Evolutionary conservation across 2,113 vertebrate species (phyloP).

Genomic region (Noturus placidus): DNA sequence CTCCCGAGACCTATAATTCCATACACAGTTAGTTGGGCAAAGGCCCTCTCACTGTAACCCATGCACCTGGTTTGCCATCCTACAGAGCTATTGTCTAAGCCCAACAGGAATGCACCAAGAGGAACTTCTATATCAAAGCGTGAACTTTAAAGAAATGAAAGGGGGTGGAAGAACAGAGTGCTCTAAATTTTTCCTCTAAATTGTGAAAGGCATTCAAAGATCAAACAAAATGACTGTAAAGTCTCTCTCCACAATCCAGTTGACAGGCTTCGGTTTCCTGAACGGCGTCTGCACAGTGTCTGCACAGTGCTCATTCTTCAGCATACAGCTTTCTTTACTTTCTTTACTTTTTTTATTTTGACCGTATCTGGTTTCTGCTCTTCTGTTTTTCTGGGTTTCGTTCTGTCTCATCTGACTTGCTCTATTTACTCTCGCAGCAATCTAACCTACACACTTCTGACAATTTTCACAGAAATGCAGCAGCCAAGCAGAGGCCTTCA

Average conservation of each 20-base stretch:
- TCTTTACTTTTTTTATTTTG: slow-evolving; percentile 38
- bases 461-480: neutral
- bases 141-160: slow-evolving; percentile 46
- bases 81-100: slow-evolving; percentile 65
- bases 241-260: slow-evolving; percentile 62
- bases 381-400: slow-evolving; percentile 10
- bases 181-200: slow-evolving; percentile 60
- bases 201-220: slow-evolving; percentile 64
- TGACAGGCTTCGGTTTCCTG: slow-evolving; percentile 59
- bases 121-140: slow-evolving; percentile 46
- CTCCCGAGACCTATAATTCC: neutral
- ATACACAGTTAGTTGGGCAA: neutral
- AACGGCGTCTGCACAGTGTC: slow-evolving; percentile 61
- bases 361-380: slow-evolving; percentile 32
- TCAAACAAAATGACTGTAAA: slow-evolving; percentile 68
- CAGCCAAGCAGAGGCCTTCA: neutral
- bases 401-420: neutral
- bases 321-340: slow-evolving; percentile 39
- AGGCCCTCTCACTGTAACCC: slow-evolving; percentile 11
- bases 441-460: slow-evolving; percentile 28
- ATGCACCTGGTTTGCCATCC: slow-evolving; percentile 36
- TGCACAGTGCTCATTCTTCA: slow-evolving; percentile 51
- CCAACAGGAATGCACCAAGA: slow-evolving; percentile 45
- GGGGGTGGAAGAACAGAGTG: slow-evolving; percentile 53
- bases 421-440: slow-evolving; percentile 6